Evolutionary conservation across 2,797 vertebrate species (phyloP), one percentile per base, ranked within the genome.

Genomic region (Smutsia temminckii): DNA sequence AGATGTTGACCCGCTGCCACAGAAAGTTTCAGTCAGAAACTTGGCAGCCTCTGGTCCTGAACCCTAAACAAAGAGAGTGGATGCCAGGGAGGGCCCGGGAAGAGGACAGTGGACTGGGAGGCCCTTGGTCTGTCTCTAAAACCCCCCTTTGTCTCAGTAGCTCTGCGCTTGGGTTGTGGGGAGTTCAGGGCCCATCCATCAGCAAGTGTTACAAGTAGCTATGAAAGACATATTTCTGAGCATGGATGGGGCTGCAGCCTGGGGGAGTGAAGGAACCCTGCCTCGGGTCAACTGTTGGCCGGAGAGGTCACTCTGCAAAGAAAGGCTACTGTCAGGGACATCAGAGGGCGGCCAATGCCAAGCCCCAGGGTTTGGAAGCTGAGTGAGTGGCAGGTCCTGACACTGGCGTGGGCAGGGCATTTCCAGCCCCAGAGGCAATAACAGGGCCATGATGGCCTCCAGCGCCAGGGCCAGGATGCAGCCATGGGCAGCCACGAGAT

Each of bases 201-300:
- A 90, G 95, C 32, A 29, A 86, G 71, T 51, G 96, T 94, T 85
- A 93, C 94, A 77, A 95, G 89, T 46, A 91, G 96, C 89, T 78
- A 83, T 94, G 95, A 96, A 72, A 71, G 94, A 96, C 93, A 21
- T 88, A 75, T 95, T 97, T 97, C 97, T 95, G 98, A 95, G 96
- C 96, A 90, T 14, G 0, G 7, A 32, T 57, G 37, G 92, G 94
- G 89, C 95, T 89, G 17, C 51, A 85, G 83, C 93, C 94, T 95
- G 64, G 96, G 96, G 95, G 29, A 16, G 0, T 2, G 4, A 16
- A 14, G 2, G 87, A 95, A 90, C 93, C 93, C 89, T 63, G 87
- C 80, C 53, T 95, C 87, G 64, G 95, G 1, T 80, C 93, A 94
- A 83, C 87, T 74, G 90, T 95, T 75, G 85, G 90, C 61, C 64